Percentiles rank a stretch among this genome's conserved stretches.
Evolutionary conservation across 2,888 invertebrate genomes (phyloP).

Genomic region (Drosophila phalerata): DNA sequence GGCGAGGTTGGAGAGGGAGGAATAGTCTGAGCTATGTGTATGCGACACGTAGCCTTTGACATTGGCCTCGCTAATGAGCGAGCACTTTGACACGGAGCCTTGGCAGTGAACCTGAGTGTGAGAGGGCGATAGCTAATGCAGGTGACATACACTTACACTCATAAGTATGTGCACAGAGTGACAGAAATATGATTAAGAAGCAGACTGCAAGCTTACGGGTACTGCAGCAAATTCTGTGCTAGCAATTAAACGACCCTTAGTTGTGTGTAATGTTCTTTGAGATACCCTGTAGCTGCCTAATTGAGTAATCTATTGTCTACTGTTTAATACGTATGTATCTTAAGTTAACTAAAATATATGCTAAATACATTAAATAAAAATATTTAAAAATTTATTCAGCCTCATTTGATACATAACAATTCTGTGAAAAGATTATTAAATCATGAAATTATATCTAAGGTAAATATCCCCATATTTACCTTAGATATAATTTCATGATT

Average conservation of each 20-base stretch:
- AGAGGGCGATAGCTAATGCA: constrained; percentile 38
- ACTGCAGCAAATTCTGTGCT: constrained; percentile 10
- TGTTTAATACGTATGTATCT: too few species aligned
- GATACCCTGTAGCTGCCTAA: neutral
- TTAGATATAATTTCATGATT: too few species aligned
- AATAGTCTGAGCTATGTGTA: constrained; percentile 19
- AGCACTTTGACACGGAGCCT: constrained; percentile 68
- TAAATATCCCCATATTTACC: too few species aligned
- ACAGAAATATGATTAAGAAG: constrained; percentile 25
- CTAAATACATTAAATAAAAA: too few species aligned
- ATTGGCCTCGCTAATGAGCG: constrained; percentile 78
- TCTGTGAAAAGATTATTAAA: neutral
- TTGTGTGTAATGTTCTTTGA: neutral
- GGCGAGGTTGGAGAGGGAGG: neutral
- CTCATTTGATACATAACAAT: too few species aligned
- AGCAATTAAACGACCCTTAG: constrained; percentile 6
- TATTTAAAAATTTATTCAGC: too few species aligned
- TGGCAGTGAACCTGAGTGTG: constrained; percentile 67
- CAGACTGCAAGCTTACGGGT: constrained; percentile 13
- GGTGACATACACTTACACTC: constrained; percentile 9
- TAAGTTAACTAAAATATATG: too few species aligned
- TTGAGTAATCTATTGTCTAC: neutral
- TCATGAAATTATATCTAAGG: neutral
- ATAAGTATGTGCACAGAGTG: constrained; percentile 9
- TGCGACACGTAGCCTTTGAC: constrained; percentile 78